A percentile compares a stretch with the other conserved stretches of the same genome.
phyloP scores from a whole-genome alignment of 2,113 vertebrate species.

The Colossoma macropomum region DNA sequence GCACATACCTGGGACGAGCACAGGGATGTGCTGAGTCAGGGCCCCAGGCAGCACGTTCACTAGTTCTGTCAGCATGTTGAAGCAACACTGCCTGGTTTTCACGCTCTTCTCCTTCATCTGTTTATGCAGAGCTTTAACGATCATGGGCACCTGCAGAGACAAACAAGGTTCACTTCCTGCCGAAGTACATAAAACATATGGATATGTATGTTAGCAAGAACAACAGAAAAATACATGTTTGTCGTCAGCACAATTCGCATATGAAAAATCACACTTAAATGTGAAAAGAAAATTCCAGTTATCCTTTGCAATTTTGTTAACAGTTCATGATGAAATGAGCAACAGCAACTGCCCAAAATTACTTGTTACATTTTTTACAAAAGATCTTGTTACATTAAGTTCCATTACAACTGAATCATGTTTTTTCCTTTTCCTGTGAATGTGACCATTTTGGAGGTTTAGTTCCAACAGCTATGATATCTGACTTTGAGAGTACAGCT shows the following conservation, averaged over 20 bases:
- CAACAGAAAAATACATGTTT: neutral
- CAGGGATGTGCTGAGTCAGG: conserved; percentile 92
- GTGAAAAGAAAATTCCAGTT: no score
- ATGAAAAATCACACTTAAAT: neutral
- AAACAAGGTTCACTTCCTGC: neutral
- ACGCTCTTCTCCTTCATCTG: conserved; percentile 99
- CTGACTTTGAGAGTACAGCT: no score
- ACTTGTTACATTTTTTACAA: no score
- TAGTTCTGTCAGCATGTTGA: conserved; percentile 98
- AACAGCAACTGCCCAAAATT: no score
- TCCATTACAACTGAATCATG: no score
- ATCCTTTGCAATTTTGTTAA: neutral
- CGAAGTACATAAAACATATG: neutral
- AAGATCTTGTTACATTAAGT: no score
- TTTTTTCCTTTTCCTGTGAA: no score
- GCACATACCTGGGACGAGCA: conserved; percentile 92
- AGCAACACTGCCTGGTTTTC: conserved; percentile 98
- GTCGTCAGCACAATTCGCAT: neutral
- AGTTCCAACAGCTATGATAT: no score
- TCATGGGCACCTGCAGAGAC: conserved; percentile 89
- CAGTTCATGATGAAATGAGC: neutral
- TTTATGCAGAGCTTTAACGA: conserved; percentile 96
- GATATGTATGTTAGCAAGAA: neutral
- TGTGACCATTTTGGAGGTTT: no score
- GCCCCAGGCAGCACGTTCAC: conserved; percentile 97